Percentiles rank a stretch among this genome's conserved stretches.
Evolutionary conservation across 2,888 invertebrate species (phyloP).

Genomic region (Dysmachus trigonus): DNA sequence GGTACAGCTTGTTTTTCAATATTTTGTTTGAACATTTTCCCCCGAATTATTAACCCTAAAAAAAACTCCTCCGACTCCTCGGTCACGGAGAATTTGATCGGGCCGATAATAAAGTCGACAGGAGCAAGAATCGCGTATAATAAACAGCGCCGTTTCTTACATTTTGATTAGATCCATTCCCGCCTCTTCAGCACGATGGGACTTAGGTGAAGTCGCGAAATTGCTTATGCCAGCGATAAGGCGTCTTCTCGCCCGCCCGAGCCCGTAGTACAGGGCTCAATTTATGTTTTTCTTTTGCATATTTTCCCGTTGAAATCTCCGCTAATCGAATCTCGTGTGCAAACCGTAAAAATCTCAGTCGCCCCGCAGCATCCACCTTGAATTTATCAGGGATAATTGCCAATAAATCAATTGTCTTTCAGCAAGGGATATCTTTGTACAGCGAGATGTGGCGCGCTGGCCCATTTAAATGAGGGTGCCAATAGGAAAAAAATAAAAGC

Average conservation of each 20-base stretch:
- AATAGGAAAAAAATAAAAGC: slow-evolving; percentile 28
- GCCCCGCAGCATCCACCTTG: background rate
- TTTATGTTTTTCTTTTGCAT: background rate
- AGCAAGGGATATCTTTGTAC: slow-evolving; percentile 26
- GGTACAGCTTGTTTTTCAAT: background rate
- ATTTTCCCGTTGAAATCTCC: slow-evolving; percentile 3
- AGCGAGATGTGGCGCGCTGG: background rate
- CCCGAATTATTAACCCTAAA: background rate
- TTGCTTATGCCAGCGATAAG: background rate
- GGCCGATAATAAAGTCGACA: background rate
- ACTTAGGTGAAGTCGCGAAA: background rate
- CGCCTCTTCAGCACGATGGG: background rate
- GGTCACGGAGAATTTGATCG: background rate
- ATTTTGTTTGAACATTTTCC: background rate
- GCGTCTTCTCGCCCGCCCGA: background rate
- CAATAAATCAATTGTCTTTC: slow-evolving; percentile 55
- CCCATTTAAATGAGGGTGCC: slow-evolving; percentile 8
- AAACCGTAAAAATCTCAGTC: slow-evolving; percentile 29
- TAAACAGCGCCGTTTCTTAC: background rate
- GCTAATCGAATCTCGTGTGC: slow-evolving; percentile 25
- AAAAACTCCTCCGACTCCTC: background rate
- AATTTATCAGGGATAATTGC: slow-evolving; percentile 55
- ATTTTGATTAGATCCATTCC: background rate
- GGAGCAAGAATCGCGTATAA: background rate
- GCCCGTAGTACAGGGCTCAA: background rate